Evolutionary conservation across 1,140 invertebrate genomes (phyloP).

Genomic region (Belonocnema kinseyi): DNA sequence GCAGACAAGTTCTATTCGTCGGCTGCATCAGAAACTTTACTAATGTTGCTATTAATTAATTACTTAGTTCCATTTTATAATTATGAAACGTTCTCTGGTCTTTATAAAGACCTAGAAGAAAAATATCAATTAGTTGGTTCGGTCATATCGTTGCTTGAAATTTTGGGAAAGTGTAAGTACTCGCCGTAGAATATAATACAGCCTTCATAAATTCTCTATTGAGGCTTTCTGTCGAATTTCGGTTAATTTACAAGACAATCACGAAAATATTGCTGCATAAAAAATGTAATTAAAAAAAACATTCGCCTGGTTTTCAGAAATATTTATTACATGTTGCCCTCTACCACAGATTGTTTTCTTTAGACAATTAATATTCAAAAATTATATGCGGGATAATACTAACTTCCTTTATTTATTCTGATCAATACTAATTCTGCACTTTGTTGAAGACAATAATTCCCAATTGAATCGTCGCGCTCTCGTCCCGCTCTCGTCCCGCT

Average conservation of each 20-base stretch:
- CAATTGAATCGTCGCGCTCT: conserved; percentile 1
- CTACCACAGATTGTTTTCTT: too few species aligned
- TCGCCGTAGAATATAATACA: conserved; percentile 13
- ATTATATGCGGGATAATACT: neutral
- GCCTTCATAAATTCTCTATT: neutral
- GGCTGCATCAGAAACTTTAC: conserved; percentile 21
- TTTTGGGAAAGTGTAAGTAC: neutral
- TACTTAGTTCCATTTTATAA: neutral
- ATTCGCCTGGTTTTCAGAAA: too few species aligned
- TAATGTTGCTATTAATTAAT: conserved; percentile 15
- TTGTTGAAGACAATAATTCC: conserved; percentile 23
- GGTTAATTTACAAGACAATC: neutral
- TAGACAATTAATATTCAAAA: too few species aligned
- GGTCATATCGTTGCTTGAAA: conserved; percentile 26
- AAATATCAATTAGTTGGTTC: conserved; percentile 15
- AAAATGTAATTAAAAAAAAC: too few species aligned
- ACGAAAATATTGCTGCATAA: too few species aligned
- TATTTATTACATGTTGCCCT: too few species aligned
- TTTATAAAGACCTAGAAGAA: conserved; percentile 11
- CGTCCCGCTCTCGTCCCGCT: conserved; percentile 25
- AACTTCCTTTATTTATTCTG: neutral
- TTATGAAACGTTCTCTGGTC: neutral
- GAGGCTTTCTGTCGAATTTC: neutral
- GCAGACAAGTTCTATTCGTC: conserved; percentile 17
- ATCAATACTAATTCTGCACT: neutral